These are phyloP conservation scores for Zingel zingel DNA, from an alignment of 2,113 vertebrate species.

Conservation along the genomic window DNA sequence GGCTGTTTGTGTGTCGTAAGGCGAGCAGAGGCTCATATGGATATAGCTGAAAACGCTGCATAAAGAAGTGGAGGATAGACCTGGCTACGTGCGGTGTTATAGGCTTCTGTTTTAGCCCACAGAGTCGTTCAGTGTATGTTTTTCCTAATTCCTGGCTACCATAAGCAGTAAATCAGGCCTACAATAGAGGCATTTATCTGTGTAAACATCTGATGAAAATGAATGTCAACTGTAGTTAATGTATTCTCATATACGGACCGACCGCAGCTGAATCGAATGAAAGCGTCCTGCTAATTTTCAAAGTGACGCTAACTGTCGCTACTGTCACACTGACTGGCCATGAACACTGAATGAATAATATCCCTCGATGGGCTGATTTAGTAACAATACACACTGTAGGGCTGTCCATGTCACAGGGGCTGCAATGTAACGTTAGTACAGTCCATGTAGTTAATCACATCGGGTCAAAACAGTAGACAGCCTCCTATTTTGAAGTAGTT, in stretches of 20 bases:
- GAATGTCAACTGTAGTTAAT: not conserved
- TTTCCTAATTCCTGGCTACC: not conserved
- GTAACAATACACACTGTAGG: not conserved
- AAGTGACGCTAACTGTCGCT: conserved; percentile 9
- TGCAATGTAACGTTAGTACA: conserved; percentile 30
- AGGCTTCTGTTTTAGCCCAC: conserved; percentile 21
- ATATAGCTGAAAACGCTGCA: conserved; percentile 71
- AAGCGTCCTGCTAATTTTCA: not conserved
- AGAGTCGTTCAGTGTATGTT: not conserved
- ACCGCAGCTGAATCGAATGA: conserved; percentile 2
- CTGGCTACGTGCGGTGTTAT: conserved; percentile 27
- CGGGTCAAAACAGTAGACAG: conserved; percentile 32
- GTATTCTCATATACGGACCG: not conserved
- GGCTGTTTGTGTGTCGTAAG: conserved; percentile 41
- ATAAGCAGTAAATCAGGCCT: conserved; percentile 17
- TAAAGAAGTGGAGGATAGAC: conserved; percentile 59
- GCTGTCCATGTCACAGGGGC: conserved; percentile 13
- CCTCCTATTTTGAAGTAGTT: conserved; percentile 35
- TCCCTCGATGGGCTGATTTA: not conserved
- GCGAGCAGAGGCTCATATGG: conserved; percentile 57
- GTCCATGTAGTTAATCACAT: conserved; percentile 31
- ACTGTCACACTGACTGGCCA: conserved; percentile 8
- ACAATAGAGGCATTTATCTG: not conserved
- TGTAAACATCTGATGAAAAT: not conserved
- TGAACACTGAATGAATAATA: conserved; percentile 26